Percentiles rank a stretch among this genome's conserved stretches.
Evolutionary conservation across 2,113 vertebrate species (phyloP).

Genomic region (Calidris pygmaea): DNA sequence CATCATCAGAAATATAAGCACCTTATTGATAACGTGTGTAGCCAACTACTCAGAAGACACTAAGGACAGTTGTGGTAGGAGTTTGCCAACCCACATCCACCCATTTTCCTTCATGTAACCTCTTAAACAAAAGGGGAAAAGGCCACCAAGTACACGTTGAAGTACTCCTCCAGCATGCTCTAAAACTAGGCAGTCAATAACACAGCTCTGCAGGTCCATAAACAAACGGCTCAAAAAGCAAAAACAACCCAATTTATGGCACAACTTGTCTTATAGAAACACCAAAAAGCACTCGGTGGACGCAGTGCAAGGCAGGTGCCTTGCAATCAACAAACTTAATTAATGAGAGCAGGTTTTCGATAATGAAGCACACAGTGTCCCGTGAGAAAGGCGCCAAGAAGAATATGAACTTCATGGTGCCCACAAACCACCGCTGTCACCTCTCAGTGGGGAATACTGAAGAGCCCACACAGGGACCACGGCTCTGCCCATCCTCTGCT

Average conservation of each 20-base stretch:
- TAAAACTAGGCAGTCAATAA: neutral
- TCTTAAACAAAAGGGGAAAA: neutral
- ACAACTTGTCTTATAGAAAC: neutral
- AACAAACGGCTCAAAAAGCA: neutral
- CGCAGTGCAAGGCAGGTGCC: neutral
- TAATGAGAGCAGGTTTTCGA: neutral
- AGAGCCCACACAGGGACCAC: neutral
- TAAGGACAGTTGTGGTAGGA: neutral
- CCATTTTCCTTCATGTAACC: neutral
- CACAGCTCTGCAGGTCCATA: neutral
- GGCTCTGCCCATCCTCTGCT: neutral
- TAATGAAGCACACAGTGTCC: neutral
- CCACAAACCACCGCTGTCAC: neutral
- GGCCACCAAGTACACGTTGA: fast-evolving
- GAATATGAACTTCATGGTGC: neutral
- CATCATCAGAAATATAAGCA: neutral
- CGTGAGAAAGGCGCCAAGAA: neutral
- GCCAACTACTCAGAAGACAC: neutral
- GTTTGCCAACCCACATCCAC: neutral
- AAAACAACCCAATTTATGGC: neutral
- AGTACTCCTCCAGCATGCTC: neutral
- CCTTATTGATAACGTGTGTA: fast-evolving
- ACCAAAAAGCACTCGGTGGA: fast-evolving
- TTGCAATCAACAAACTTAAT: neutral
- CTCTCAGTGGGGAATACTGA: fast-evolving